Evolutionary conservation across 2,888 invertebrate genomes (phyloP).

Genomic region (Stenodera caucasica): DNA sequence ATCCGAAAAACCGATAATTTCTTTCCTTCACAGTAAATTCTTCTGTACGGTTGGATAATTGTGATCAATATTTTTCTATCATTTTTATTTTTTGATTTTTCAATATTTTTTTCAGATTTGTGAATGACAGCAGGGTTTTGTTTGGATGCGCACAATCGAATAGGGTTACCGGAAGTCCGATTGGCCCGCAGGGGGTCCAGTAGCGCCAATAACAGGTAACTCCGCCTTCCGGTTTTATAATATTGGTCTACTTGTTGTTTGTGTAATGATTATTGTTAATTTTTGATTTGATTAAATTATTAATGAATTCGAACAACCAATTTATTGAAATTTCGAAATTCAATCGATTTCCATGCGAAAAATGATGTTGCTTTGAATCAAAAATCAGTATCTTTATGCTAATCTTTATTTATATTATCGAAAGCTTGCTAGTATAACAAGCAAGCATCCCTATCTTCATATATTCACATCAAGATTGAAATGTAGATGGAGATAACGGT

Average conservation of each 20-base stretch:
- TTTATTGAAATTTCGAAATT: no score
- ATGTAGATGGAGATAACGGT: no score
- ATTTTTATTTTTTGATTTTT: background rate
- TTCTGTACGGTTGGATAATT: background rate
- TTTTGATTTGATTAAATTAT: background rate
- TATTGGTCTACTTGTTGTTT: constrained; percentile 32
- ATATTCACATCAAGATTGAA: no score
- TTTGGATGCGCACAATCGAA: constrained; percentile 43
- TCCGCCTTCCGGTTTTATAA: constrained; percentile 50
- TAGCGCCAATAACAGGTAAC: constrained; percentile 53
- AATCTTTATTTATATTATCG: no score
- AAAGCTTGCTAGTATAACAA: no score
- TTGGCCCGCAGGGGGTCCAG: constrained; percentile 56
- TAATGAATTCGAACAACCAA: background rate
- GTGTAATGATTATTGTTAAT: constrained; percentile 11
- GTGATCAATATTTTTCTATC: background rate
- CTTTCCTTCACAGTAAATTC: no score
- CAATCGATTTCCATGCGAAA: no score
- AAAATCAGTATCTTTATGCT: no score
- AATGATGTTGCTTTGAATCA: no score
- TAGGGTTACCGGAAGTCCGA: constrained; percentile 54
- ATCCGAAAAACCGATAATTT: no score
- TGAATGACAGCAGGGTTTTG: constrained; percentile 29
- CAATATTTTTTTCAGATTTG: constrained; percentile 1
- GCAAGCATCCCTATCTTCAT: no score